Base-by-base conservation (phyloP, 2,113 vertebrate genomes). In the Geococcyx californianus region DNA sequence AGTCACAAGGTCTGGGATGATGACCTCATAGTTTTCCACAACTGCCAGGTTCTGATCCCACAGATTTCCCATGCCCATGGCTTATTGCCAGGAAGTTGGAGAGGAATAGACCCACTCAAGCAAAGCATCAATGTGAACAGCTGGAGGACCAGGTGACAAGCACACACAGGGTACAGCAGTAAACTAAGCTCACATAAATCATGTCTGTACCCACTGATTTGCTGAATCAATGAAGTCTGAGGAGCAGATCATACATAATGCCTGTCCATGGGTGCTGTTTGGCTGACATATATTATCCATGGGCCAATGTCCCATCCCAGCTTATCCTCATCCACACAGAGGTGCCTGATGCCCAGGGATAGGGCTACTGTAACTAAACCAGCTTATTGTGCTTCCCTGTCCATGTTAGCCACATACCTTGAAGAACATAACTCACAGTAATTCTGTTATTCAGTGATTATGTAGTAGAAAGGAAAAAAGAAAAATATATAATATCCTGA, bases 261-360 rank as follows among this genome's bases (percentile, higher is more conserved):
- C 11, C 63, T 55, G 28, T 58, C n/a, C 16, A 7, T 28, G 18
- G 24, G 2, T 28, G n/a, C 1, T n/a, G 2, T 67, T 51, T 63
- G 33, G 13, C 49, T 62, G 19, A 25, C 28, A 20, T 2, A 13
- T 19, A 7, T 36, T 20, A 54, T 2, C 3, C 15, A 40, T 7
- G 1, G 8, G 10, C 10, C 18, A 28, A 40, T 0, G 2, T 34
- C 20, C 7, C 2, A 1, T 34, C 10, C 24, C 8, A 70, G 3
- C 12, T 69, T 1, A 0, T 38, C 3, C 4, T 7, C 16, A 26
- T 42, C 3, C 11, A 6, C 23, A 6, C 2, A 3, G 33, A 60
- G 3, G 14, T 36, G 21, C 11, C 17, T 36, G 24, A 10, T 42
- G 17, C 44, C 24, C 29, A 64, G 23, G 19, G 9, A n/a, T 56